A percentile compares a stretch with the other conserved stretches of the same genome.
Conservation (phyloP, 2,888 invertebrate species). For the Drosophila melanosoma region DNA sequence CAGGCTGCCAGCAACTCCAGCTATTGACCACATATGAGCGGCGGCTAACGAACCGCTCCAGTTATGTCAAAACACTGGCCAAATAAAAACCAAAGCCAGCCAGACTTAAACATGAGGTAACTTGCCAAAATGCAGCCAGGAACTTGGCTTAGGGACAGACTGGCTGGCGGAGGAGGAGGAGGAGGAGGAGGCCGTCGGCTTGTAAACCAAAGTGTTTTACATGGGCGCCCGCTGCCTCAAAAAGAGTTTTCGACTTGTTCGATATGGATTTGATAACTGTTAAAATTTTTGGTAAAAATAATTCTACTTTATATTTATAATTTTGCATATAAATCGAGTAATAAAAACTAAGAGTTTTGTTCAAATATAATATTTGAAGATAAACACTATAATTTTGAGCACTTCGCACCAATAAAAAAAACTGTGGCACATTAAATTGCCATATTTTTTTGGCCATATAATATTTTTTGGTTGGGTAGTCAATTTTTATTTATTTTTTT, state of each 20-base stretch:
- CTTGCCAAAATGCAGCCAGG: slow-evolving; percentile 46
- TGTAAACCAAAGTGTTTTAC: slow-evolving; percentile 73
- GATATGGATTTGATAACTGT: slow-evolving; percentile 8
- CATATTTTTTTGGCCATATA: neutral
- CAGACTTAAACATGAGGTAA: slow-evolving; percentile 62
- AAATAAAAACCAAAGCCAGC: slow-evolving; percentile 33
- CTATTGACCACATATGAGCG: slow-evolving; percentile 47
- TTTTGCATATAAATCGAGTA: neutral
- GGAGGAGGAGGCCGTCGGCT: slow-evolving; percentile 29
- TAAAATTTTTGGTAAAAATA: too few species aligned
- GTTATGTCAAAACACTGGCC: slow-evolving; percentile 74
- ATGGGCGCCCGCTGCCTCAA: slow-evolving; percentile 34
- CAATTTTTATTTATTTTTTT: neutral
- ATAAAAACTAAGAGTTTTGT: neutral
- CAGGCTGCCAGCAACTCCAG: slow-evolving; percentile 56
- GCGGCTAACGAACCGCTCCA: slow-evolving; percentile 57
- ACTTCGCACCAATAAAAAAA: neutral
- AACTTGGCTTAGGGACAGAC: slow-evolving; percentile 3
- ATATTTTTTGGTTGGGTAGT: neutral
- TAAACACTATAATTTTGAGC: neutral
- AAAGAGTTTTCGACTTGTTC: slow-evolving; percentile 27
- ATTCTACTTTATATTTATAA: neutral
- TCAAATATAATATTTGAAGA: neutral
- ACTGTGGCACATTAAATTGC: neutral
- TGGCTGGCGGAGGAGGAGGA: neutral